Percentiles rank a stretch among this genome's conserved stretches.
These are phyloP conservation scores for Fopius arisanus DNA, from an alignment of 1,140 invertebrate species.

Conservation along the genomic window DNA sequence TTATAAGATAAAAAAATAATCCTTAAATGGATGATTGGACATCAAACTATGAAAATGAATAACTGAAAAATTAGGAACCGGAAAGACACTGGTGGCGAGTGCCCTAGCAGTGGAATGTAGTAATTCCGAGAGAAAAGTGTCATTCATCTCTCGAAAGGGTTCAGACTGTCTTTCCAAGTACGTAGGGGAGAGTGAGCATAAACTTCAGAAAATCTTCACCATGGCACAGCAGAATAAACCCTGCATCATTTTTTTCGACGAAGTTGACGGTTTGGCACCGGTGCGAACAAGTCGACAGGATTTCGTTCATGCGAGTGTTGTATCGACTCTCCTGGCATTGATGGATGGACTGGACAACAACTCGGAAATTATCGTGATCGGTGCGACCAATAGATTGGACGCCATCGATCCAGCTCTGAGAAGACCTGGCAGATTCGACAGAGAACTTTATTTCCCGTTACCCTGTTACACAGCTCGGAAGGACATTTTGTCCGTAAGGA, in stretches of 20 bases:
- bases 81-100: slow-evolving; percentile 66
- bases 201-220: slow-evolving; percentile 63
- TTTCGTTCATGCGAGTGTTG: slow-evolving; percentile 71
- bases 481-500: slow-evolving; percentile 69
- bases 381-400: slow-evolving; percentile 78
- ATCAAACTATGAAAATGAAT: neutral
- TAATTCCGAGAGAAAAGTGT: slow-evolving; percentile 63
- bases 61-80: slow-evolving; percentile 62
- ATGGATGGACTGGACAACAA: slow-evolving; percentile 77
- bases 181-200: slow-evolving; percentile 67
- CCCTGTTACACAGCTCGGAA: slow-evolving; percentile 58
- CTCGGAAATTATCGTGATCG: slow-evolving; percentile 76
- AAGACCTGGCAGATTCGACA: slow-evolving; percentile 75
- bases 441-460: slow-evolving; percentile 62
- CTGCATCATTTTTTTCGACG: slow-evolving; percentile 80
- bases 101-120: slow-evolving; percentile 65
- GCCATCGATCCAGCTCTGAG: slow-evolving; percentile 77
- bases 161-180: slow-evolving; percentile 67
- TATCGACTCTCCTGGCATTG: slow-evolving; percentile 72
- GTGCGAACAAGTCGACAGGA: slow-evolving; percentile 71
- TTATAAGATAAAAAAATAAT: no score
- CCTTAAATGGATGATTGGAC: no score
- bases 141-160: slow-evolving; percentile 66
- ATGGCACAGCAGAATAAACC: slow-evolving; percentile 74
- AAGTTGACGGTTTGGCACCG: slow-evolving; percentile 78